Base-by-base conservation (phyloP, 2,113 vertebrate species). In the Epinephelus fuscoguttatus region DNA sequence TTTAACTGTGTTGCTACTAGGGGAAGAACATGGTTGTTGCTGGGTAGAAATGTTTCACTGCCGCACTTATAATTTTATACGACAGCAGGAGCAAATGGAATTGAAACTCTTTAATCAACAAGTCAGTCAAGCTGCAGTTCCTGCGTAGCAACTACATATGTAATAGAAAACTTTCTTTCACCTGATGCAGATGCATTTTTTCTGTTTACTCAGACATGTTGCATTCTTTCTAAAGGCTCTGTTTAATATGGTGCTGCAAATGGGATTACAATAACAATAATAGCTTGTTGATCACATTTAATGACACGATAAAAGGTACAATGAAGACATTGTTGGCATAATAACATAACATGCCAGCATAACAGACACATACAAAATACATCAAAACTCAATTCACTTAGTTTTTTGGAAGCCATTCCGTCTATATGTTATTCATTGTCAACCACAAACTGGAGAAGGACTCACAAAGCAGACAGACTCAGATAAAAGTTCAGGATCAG, bases 21-120 rank as follows among this genome's bases (percentile, higher is more conserved):
- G 75, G 68, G 82, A 78, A 76, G 89, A 93, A 89, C 78, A 83
- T 78, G 70, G 83, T 80, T 88, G 92, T 93, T 93, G 91, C 91
- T 81, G 89, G 93, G 91, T 87, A 91, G 89, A 88, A 82, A 23
- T 66, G 19, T 81, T 76, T 75, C 68, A 81, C 53, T 63, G 70
- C 81, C 77, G 59, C 66, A 66, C 69, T 77, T 66, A 12, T 76
- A 66, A 70, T 70, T 86, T 78, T n/a, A 30, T 62, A 9, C 62
- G 49, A 63, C 33, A 50, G 30, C 72, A 73, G 68, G 50, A 69
- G 69, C 50, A 21, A 72, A 66, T 84, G 49, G 15, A 61, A 81
- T 71, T 71, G 45, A 70, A 79, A 82, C 25, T 27, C 4, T 75
- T 71, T 11, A 68, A 74, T 77, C 85, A 89, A 88, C 81, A 86